These are phyloP conservation scores for Tupaia chinensis DNA, from an alignment of 2,113 vertebrate species.

Conservation along the genomic window DNA sequence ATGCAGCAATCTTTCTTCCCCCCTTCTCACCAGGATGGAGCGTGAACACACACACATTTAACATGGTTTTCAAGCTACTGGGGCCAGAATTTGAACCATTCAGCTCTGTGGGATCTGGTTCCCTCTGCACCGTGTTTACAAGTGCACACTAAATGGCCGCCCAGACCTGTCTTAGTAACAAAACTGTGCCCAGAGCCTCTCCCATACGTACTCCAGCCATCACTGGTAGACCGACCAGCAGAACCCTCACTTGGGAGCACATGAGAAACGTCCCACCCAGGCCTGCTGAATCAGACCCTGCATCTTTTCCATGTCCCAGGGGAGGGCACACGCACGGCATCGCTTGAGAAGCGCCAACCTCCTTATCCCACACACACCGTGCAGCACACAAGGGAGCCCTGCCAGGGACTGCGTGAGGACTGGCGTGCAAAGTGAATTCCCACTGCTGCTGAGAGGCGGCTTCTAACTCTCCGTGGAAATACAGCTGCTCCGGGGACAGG, in stretches of 20 bases:
- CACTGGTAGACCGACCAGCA: background rate
- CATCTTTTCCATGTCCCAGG: background rate
- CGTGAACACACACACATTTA: too few species aligned
- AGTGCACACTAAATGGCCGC: too few species aligned
- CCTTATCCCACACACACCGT: background rate
- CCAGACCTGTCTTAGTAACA: background rate
- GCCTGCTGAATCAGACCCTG: background rate
- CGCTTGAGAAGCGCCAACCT: background rate
- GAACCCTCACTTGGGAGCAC: background rate
- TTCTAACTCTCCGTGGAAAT: background rate
- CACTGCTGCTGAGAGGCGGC: background rate
- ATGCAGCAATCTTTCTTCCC: too few species aligned
- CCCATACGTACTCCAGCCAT: background rate
- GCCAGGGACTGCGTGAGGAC: background rate
- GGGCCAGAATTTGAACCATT: too few species aligned
- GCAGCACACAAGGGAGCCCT: background rate
- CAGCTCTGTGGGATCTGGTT: too few species aligned
- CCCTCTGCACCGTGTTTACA: too few species aligned
- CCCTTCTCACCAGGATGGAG: too few species aligned
- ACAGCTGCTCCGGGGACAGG: background rate
- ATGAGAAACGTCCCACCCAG: background rate
- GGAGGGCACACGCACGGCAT: too few species aligned
- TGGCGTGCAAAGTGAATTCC: background rate
- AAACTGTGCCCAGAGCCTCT: background rate
- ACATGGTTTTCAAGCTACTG: too few species aligned